Conservation (phyloP, 2,113 vertebrate species). For the Hippocampus abdominalis region DNA sequence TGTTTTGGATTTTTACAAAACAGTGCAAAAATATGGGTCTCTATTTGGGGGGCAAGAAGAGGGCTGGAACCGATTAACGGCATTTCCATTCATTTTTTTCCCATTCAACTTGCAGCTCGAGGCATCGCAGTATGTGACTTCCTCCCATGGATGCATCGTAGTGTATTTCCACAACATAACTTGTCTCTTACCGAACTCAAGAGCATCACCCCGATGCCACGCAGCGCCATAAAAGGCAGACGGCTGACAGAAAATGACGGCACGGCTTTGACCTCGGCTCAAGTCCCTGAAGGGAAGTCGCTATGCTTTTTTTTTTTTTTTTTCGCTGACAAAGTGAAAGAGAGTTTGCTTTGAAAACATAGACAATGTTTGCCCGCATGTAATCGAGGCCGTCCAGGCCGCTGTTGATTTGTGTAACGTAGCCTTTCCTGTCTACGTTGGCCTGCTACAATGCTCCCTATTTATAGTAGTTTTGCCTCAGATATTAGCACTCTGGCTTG, state of each 20-base stretch:
- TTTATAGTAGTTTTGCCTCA: constrained; percentile 68
- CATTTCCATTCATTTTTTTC: no score
- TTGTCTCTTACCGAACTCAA: background rate
- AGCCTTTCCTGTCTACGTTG: constrained; percentile 50
- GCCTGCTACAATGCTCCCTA: constrained; percentile 64
- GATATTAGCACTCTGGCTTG: constrained; percentile 61
- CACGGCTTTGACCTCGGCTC: background rate
- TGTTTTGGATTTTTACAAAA: no score
- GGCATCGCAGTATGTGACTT: background rate
- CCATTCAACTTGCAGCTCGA: no score
- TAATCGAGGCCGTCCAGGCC: constrained; percentile 36
- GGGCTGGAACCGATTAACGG: no score
- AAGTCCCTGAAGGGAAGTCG: constrained; percentile 7
- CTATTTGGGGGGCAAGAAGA: no score
- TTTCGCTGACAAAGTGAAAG: constrained; percentile 46
- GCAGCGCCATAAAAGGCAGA: background rate
- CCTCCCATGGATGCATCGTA: background rate
- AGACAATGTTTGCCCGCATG: constrained; percentile 49
- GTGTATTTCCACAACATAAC: background rate
- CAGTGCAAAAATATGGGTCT: no score
- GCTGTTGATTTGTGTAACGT: constrained; percentile 42
- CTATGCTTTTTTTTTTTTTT: constrained; percentile 13
- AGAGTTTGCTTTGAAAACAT: constrained; percentile 39
- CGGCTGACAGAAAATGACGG: background rate
- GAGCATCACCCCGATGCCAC: background rate